These are phyloP conservation scores for Bursaphelenchus okinawaensis DNA, from an alignment of 2,888 invertebrate species.

Conservation along the genomic window DNA sequence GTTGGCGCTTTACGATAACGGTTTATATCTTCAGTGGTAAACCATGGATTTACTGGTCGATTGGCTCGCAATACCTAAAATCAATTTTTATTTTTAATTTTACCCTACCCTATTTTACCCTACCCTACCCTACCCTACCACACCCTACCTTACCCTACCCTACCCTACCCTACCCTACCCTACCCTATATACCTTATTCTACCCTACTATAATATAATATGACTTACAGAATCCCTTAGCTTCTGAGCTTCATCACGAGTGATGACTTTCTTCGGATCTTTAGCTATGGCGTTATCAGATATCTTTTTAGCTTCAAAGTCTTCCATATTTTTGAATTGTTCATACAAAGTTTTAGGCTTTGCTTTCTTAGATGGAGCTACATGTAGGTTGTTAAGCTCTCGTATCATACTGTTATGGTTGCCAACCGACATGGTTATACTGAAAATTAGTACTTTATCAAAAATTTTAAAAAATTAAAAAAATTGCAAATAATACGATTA, in stretches of 20 bases:
- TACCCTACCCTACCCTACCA: too few species aligned
- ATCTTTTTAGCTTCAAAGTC: background rate
- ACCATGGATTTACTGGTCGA: slow-evolving; percentile 12
- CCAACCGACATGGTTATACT: too few species aligned
- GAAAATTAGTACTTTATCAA: too few species aligned
- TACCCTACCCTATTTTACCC: too few species aligned
- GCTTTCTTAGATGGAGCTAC: too few species aligned
- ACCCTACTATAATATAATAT: background rate
- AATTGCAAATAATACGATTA: too few species aligned
- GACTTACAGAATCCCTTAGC: slow-evolving; percentile 16
- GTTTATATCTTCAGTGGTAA: background rate
- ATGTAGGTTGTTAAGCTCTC: too few species aligned
- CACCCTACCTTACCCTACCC: too few species aligned
- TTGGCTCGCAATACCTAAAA: slow-evolving; percentile 10
- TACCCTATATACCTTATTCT: too few species aligned
- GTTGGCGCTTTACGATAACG: background rate
- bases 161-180: too few species aligned
- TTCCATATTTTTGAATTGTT: slow-evolving; percentile 10
- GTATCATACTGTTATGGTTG: too few species aligned
- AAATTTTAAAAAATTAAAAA: too few species aligned
- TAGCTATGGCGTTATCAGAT: background rate
- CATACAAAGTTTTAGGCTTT: slow-evolving; percentile 3
- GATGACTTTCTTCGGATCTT: slow-evolving; percentile 16
- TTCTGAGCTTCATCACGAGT: slow-evolving; percentile 20
- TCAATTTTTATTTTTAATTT: background rate